Evolutionary conservation across 30 jellyfish, hydroid and myxozoan species (phyloP).

Genomic region (Aurelia sp.): DNA sequence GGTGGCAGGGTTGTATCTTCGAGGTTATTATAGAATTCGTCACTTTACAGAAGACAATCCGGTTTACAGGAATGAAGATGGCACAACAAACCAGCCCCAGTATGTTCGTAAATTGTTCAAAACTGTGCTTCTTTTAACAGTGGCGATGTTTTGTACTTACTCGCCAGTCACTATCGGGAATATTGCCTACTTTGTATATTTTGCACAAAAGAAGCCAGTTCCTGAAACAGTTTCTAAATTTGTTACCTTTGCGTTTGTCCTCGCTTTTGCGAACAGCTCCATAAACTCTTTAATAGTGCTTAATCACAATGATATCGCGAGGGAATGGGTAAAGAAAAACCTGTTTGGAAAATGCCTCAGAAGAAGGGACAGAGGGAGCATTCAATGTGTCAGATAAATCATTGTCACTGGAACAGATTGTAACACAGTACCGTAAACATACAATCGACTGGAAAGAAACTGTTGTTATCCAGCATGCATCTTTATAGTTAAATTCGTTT

Average conservation of each 20-base stretch:
- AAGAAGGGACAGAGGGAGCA: too few species aligned
- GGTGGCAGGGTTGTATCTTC: neutral
- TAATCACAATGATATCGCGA: neutral
- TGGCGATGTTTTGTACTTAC: neutral
- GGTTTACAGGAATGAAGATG: neutral
- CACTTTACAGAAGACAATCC: neutral
- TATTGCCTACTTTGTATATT: neutral
- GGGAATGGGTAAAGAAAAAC: neutral
- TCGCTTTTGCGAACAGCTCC: neutral
- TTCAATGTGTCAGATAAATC: too few species aligned
- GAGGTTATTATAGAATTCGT: neutral
- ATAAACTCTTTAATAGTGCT: too few species aligned
- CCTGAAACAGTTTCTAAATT: neutral
- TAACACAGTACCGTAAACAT: too few species aligned
- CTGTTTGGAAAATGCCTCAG: neutral
- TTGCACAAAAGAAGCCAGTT: neutral
- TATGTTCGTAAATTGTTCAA: slow-evolving; percentile 8
- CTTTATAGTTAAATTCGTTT: too few species aligned
- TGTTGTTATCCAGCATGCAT: too few species aligned
- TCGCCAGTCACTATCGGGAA: neutral
- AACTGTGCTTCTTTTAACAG: neutral
- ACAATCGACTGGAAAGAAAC: too few species aligned
- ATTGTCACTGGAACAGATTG: too few species aligned
- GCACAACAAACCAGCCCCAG: neutral
- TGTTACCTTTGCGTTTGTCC: neutral